These are phyloP conservation scores for Cataglyphis cursor DNA, from an alignment of 2,888 invertebrate genomes.

Conservation along the genomic window DNA sequence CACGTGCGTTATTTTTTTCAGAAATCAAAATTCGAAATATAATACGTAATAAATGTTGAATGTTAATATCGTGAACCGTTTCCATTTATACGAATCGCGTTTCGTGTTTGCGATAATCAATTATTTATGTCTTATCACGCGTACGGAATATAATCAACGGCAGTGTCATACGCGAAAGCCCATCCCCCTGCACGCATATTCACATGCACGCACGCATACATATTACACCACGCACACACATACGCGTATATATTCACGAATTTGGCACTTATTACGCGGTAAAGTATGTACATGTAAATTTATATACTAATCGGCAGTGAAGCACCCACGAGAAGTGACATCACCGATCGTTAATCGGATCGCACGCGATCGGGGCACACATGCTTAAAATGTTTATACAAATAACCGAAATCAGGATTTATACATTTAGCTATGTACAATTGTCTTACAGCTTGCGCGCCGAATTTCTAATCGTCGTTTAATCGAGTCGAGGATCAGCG, in stretches of 20 bases:
- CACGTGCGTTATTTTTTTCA: neutral
- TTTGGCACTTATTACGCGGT: constrained; percentile 75
- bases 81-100: constrained; percentile 26
- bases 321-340: constrained; percentile 42
- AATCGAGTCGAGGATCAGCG: constrained; percentile 22
- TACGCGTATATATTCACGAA: constrained; percentile 51
- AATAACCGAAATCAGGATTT: constrained; percentile 79
- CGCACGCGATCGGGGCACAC: constrained; percentile 42
- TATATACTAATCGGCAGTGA: constrained; percentile 51
- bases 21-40: constrained; percentile 9
- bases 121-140: constrained; percentile 55
- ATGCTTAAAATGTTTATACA: constrained; percentile 79
- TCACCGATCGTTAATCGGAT: constrained; percentile 33
- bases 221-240: neutral
- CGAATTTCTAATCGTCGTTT: constrained; percentile 20
- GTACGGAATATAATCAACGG: constrained; percentile 44
- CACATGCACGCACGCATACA: neutral
- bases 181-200: constrained; percentile 31
- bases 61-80: constrained; percentile 34
- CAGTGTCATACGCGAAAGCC: constrained; percentile 66
- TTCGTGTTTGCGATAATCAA: constrained; percentile 38
- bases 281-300: constrained; percentile 72
- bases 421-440: constrained; percentile 84
- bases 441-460: constrained; percentile 58
- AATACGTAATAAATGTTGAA: constrained; percentile 38